phyloP scores from a whole-genome alignment of 2,888 invertebrate species.

The Caenorhabditis macrosperma region DNA sequence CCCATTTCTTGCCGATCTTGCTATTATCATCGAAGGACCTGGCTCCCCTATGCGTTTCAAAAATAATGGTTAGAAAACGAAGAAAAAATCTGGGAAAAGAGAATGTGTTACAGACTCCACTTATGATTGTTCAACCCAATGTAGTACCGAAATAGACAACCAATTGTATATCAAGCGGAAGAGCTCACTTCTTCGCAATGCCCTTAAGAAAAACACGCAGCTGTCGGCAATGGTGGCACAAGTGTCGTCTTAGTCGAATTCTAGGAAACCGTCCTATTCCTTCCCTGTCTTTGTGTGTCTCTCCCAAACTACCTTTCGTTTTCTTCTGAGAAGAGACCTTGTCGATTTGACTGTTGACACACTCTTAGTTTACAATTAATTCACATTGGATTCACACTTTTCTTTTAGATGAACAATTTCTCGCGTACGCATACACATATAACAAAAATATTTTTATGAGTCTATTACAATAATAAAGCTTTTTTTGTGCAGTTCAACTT shows the following conservation, averaged over 20 bases:
- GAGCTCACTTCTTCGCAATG: slow-evolving; percentile 56
- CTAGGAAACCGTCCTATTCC: neutral
- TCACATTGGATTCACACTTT: slow-evolving; percentile 26
- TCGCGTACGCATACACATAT: too few relatives aligned
- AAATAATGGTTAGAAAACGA: slow-evolving; percentile 25
- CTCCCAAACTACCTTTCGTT: neutral
- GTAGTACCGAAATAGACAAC: slow-evolving; percentile 59
- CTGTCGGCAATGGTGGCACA: slow-evolving; percentile 52
- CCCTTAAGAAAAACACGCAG: slow-evolving; percentile 45
- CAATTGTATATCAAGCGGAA: slow-evolving; percentile 52
- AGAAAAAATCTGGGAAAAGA: neutral
- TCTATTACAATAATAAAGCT: slow-evolving; percentile 13
- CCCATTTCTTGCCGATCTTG: slow-evolving; percentile 57
- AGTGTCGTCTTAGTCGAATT: slow-evolving; percentile 36
- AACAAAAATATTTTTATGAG: neutral
- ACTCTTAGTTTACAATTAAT: neutral
- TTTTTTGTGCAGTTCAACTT: neutral
- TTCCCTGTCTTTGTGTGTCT: neutral
- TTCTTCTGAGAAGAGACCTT: neutral
- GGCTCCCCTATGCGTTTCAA: slow-evolving; percentile 41
- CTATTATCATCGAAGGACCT: slow-evolving; percentile 40
- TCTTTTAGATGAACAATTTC: neutral
- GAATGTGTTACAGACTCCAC: slow-evolving; percentile 28
- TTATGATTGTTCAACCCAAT: slow-evolving; percentile 51
- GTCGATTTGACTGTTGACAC: neutral